Base-by-base conservation (phyloP, 2,797 vertebrate genomes). In the Remorina albescens region DNA sequence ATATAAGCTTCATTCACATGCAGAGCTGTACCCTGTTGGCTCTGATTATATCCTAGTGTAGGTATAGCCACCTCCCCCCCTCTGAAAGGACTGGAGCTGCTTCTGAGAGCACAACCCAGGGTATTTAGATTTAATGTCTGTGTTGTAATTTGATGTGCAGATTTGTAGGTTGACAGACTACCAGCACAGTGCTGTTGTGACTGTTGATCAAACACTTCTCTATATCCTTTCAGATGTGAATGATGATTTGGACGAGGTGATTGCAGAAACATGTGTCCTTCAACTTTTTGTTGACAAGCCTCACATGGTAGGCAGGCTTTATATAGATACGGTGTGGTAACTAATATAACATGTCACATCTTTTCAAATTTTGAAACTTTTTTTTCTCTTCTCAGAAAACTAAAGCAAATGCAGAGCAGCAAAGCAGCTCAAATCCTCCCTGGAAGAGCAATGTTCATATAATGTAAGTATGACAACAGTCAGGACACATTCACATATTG, bases 201-300 rank as follows among this genome's bases (percentile, higher is more conserved):
- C 39, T 51, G n/a, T 2, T 23, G 11, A 7, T 19, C 49, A 26
- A 50, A 62, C 23, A 19, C 6, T 19, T 80, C 1, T 77, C 7
- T 76, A 9, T 78, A 36, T 81, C 2, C 4, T 80, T 91, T 80
- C 89, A 98, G 86, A 89, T 36, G 71, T 39, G 72, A 71, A 37
- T 76, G 78, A 69, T 6, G 59, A 73, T 8, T 28, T 57, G 13
- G 86, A 83, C 11, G 87, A 81, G 25, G 81, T 94, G 1, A 90
- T 98, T 16, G 93, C 95, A 81, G 98, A 99, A 91, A 99, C 97
- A 5, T 96, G 97, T 82, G 92, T 71, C 46, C 77, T 97, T 55
- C 87, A 92, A 58, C 79, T 92, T 83, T 78, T 92, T 83, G 71
- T 76, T 73, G 88, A 91, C n/a, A 92, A 94, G 46, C 84, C 83